Base-by-base conservation (phyloP, 1,140 invertebrate genomes). In the Lamellibrachia luymesi region DNA sequence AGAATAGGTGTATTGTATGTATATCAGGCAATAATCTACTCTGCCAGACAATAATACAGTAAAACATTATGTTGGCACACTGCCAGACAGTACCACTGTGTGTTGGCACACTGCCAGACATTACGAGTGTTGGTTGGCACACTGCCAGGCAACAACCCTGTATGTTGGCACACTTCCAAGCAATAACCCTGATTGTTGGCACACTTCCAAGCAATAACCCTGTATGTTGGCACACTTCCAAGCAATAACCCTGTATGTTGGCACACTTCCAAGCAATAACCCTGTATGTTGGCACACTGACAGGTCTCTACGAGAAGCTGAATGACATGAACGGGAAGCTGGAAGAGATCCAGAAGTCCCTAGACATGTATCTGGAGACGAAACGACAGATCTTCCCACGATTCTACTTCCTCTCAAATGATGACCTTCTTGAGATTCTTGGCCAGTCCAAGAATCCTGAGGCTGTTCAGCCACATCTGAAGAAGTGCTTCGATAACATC, bases 381-480 rank as follows among this genome's bases (percentile, higher is more conserved):
- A 96, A 96, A 94, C 94, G 96, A 92, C 95, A 96, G 94, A 96
- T 96, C 92, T 96, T 96, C 94, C 96, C 96, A 52, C 94, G 96
- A 91, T 96, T 96, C 94, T 96, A 96, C 94, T 96, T 96, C 95
- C 94, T 96, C 92, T 96, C 96, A 89, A 96, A 96, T 92, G 96
- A 96, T 91, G 96, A 96, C 93, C 94, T 96, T 50, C 94, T 96
- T 92, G 96, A 96, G 94, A 96, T 96, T 91, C 95, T 96, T 38
- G 96, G 96, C 51, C 96, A 96, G 93, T 96, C 95, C 10, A 96
- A 96, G 94, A 96, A 96, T 94, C 96, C 96, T 49, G 95, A 95
- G 92, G 95, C 95, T 51, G 96, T 96, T 52, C 95, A 96, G 93
- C 95, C 95, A 5, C 96, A 96, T 94, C 94, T 96, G 10, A 96